A percentile compares a stretch with the other conserved stretches of the same genome.
Conservation (phyloP, 1,140 invertebrate genomes). For the Cyrtorhinus lividipennis region DNA sequence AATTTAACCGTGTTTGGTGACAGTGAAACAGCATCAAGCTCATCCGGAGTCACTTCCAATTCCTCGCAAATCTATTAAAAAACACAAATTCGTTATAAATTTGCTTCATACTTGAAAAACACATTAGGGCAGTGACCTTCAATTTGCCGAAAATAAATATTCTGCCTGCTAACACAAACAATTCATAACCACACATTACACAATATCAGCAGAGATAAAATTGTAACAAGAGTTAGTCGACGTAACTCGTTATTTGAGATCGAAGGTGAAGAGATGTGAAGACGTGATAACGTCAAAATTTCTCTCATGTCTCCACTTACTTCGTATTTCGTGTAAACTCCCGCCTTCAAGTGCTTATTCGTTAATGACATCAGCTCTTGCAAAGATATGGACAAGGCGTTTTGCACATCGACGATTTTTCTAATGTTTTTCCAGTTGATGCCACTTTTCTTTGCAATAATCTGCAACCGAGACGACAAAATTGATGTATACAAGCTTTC, state of each 20-base stretch:
- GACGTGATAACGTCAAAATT: too few species aligned
- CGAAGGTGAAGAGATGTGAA: too few species aligned
- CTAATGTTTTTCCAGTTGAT: constrained; percentile 42
- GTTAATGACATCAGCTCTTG: constrained; percentile 54
- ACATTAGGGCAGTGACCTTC: too few species aligned
- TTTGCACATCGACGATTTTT: constrained; percentile 57
- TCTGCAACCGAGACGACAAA: constrained; percentile 32
- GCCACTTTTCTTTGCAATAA: constrained; percentile 51
- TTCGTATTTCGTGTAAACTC: constrained; percentile 61
- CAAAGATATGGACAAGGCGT: constrained; percentile 41
- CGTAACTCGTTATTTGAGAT: too few species aligned
- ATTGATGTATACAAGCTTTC: neutral
- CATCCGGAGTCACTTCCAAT: constrained; percentile 46
- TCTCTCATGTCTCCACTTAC: too few species aligned
- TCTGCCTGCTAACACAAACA: too few species aligned
- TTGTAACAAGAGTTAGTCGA: too few species aligned
- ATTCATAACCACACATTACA: too few species aligned
- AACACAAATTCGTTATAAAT: too few species aligned
- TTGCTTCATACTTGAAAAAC: too few species aligned
- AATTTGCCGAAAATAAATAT: too few species aligned
- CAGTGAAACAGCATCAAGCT: constrained; percentile 48
- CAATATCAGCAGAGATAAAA: too few species aligned
- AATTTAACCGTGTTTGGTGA: constrained; percentile 52
- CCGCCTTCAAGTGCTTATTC: constrained; percentile 44
- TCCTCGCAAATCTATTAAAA: constrained; percentile 36